Percentiles rank a stretch among this genome's conserved stretches.
These are phyloP conservation scores for Limonius californicus DNA, from an alignment of 1,140 invertebrate species.

Conservation along the genomic window DNA sequence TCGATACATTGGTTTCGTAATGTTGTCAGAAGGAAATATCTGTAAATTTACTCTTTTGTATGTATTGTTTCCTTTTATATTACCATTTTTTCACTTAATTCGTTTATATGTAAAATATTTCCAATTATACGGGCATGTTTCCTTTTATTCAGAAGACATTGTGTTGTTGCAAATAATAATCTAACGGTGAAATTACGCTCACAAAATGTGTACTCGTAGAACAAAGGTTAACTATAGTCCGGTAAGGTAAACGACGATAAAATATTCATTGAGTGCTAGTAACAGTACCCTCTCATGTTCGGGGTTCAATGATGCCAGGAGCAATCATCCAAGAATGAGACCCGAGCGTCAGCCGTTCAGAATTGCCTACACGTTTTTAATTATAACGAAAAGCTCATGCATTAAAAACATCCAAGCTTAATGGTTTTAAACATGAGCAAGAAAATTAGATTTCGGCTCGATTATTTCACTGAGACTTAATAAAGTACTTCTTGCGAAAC, in stretches of 20 bases:
- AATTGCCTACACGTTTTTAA: slow-evolving; percentile 1
- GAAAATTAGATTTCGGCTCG: background rate
- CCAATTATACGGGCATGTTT: too few species aligned
- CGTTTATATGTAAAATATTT: too few species aligned
- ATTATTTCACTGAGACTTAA: background rate
- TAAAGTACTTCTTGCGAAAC: background rate
- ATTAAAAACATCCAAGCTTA: background rate
- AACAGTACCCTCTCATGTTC: background rate
- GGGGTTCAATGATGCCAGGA: background rate
- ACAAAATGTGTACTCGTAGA: too few species aligned
- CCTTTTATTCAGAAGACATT: too few species aligned
- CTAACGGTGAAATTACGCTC: too few species aligned
- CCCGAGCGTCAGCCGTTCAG: background rate
- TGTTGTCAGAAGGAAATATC: too few species aligned
- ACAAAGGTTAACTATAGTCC: background rate
- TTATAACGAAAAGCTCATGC: background rate
- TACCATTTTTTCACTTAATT: too few species aligned
- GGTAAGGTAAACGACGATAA: background rate
- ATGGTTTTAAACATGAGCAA: background rate
- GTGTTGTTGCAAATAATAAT: too few species aligned
- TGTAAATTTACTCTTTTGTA: too few species aligned
- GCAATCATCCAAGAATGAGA: background rate
- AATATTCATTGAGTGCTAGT: background rate
- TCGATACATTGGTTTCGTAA: too few species aligned
- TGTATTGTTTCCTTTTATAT: too few species aligned